Base-by-base conservation (phyloP, 2,113 vertebrate genomes). In the Prochilodus magdalenae region DNA sequence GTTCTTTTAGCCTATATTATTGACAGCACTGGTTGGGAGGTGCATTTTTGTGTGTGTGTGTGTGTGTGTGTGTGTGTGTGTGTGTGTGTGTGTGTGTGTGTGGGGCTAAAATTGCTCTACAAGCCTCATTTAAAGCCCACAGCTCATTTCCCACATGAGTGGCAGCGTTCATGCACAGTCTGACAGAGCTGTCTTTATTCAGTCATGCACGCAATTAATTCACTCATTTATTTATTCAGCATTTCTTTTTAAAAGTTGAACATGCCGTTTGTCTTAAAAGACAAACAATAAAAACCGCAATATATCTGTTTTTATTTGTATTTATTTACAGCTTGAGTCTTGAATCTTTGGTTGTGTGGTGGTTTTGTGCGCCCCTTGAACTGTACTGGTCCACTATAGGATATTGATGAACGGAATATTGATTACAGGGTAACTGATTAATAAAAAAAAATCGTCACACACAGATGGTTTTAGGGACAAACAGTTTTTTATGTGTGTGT, bases 61-160 rank as follows among this genome's bases (percentile, higher is more conserved):
- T 36, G 36, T 36, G 36, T 36, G 36, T 67, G 88, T 89, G 84
- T 89, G 84, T 86, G 87, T 94, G 91, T 93, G 92, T 91, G 94
- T 92, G 94, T 88, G 90, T 87, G 82, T 71, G 4, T 72, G 40
- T 72, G 53, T 55, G 12, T 47, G 15, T 63, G 26, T 13, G 15
- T 55, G 3, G 27, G 13, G 1, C 1, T 51, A 15, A 16, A 18
- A 51, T 51, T 51, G 49, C 49, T 51, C 49, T 51, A 18, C 18
- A 51, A 51, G 78, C 72, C 63, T 55, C 81, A 73, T 82, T 40
- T 10, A 44, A 81, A 81, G 72, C 55, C 70, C 30, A 6, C 53
- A 8, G 71, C 29, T 86, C 29, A 81, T 83, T 86, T 81, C 40
- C 79, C 65, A 83, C 78, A 80, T 79, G 81, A 79, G 83, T 82